These are phyloP conservation scores for Drosophila lacicola DNA, from an alignment of 2,888 invertebrate species.

Conservation along the genomic window DNA sequence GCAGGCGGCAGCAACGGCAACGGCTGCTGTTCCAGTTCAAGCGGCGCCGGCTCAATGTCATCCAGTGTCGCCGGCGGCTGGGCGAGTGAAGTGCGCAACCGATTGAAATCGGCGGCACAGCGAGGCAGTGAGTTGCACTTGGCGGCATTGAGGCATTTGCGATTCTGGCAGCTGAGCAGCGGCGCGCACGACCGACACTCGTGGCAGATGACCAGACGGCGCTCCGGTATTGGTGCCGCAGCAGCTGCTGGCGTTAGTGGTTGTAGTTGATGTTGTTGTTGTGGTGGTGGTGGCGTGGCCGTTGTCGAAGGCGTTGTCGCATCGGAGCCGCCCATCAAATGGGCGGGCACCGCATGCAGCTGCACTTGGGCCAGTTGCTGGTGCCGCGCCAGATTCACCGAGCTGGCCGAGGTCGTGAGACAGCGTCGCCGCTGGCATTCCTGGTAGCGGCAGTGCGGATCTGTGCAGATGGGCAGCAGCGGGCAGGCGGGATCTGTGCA, in stretches of 20 bases:
- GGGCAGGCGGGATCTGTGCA: slow-evolving; percentile 85
- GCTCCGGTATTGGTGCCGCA: slow-evolving; percentile 47
- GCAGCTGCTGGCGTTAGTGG: slow-evolving; percentile 21
- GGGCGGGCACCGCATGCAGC: slow-evolving; percentile 80
- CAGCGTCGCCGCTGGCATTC: slow-evolving; percentile 77
- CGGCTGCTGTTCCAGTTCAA: slow-evolving; percentile 51
- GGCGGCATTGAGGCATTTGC: slow-evolving; percentile 85
- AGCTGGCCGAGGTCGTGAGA: slow-evolving; percentile 71
- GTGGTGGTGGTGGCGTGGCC: slow-evolving; percentile 63
- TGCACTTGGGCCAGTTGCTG: slow-evolving; percentile 82
- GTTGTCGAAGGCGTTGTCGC: slow-evolving; percentile 76
- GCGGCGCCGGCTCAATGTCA: slow-evolving; percentile 79
- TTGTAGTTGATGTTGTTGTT: slow-evolving; percentile 31
- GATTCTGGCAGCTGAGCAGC: slow-evolving; percentile 84
- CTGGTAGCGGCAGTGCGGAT: slow-evolving; percentile 84
- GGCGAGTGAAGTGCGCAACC: slow-evolving; percentile 82
- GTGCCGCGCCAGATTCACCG: slow-evolving; percentile 79
- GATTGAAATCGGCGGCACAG: slow-evolving; percentile 85
- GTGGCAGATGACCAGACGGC: slow-evolving; percentile 82
- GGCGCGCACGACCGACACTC: slow-evolving; percentile 84
- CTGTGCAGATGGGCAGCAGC: slow-evolving; percentile 84
- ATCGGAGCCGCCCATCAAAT: slow-evolving; percentile 68
- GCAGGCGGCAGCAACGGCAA: slow-evolving; percentile 27
- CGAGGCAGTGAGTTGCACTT: slow-evolving; percentile 86
- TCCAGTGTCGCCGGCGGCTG: slow-evolving; percentile 81